phyloP scores from a whole-genome alignment of 2,113 vertebrate species.

The Pomatorhinus ruficollis region DNA sequence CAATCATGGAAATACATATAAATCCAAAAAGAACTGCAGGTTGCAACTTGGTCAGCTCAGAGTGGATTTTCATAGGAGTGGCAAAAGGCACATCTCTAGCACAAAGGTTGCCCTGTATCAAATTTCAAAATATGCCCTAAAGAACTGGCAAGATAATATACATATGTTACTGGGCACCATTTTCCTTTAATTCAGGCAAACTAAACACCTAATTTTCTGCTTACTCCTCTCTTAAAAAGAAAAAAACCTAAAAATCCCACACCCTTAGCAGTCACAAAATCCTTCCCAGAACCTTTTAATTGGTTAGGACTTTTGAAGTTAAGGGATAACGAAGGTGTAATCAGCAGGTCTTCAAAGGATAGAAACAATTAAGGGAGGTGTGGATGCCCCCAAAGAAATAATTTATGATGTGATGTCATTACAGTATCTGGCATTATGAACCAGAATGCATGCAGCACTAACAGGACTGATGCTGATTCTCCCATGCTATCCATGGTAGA shows the following conservation, averaged over 20 bases:
- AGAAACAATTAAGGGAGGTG: constrained; percentile 44
- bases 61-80: constrained; percentile 37
- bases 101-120: constrained; percentile 59
- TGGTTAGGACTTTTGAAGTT: constrained; percentile 24
- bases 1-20: constrained; percentile 8
- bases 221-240: background rate
- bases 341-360: constrained; percentile 52
- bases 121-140: constrained; percentile 55
- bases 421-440: background rate
- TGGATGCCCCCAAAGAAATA: constrained; percentile 34
- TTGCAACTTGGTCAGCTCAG: constrained; percentile 15
- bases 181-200: constrained; percentile 28
- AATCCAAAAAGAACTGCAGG: constrained; percentile 33
- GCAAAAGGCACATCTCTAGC: constrained; percentile 32
- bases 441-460: background rate
- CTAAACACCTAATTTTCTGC: constrained; percentile 38
- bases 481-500: background rate
- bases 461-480: background rate
- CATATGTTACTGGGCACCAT: background rate
- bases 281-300: constrained; percentile 36
- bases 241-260: background rate
- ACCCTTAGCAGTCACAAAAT: constrained; percentile 30
- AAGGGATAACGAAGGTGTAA: background rate
- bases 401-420: constrained; percentile 38
- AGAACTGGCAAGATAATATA: background rate